Evolutionary conservation across 2,113 vertebrate species (phyloP).

Genomic region (Hippolais icterina): DNA sequence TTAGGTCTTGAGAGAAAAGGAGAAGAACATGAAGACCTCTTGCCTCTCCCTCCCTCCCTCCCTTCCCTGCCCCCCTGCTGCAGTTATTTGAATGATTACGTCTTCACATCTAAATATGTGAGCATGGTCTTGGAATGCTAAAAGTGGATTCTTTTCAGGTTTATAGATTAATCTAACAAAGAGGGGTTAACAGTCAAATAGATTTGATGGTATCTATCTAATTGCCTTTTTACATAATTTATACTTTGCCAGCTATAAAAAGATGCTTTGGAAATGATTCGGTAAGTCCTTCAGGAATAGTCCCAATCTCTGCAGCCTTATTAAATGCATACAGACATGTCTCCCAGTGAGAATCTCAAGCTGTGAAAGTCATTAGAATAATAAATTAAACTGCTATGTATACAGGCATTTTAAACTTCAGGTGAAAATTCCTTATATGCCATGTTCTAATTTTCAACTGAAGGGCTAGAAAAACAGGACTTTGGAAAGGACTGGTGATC

Average conservation of each 20-base stretch:
- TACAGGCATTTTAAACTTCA: conserved; percentile 70
- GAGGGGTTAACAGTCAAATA: conserved; percentile 59
- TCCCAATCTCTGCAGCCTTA: conserved; percentile 74
- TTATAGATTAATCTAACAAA: conserved; percentile 59
- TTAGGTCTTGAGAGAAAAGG: neutral
- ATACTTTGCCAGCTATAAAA: conserved; percentile 70
- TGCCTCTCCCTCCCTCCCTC: neutral
- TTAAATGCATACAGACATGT: conserved; percentile 73
- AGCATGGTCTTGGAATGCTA: conserved; percentile 22
- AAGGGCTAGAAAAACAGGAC: conserved; percentile 23
- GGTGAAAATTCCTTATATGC: conserved; percentile 65
- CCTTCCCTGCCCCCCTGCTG: neutral
- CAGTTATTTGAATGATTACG: conserved; percentile 15
- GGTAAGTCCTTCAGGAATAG: conserved; percentile 69
- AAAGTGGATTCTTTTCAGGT: conserved; percentile 37
- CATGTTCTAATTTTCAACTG: conserved; percentile 61
- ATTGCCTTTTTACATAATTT: conserved; percentile 65
- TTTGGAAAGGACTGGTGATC: neutral
- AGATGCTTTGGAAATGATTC: conserved; percentile 71
- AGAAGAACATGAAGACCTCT: neutral
- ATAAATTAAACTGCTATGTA: conserved; percentile 78
- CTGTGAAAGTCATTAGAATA: conserved; percentile 83
- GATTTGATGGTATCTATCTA: conserved; percentile 50
- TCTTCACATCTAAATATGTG: conserved; percentile 17
- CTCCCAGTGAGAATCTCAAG: conserved; percentile 75